These are phyloP conservation scores for Molorchus minor DNA, from an alignment of 2,888 invertebrate species.

Conservation along the genomic window DNA sequence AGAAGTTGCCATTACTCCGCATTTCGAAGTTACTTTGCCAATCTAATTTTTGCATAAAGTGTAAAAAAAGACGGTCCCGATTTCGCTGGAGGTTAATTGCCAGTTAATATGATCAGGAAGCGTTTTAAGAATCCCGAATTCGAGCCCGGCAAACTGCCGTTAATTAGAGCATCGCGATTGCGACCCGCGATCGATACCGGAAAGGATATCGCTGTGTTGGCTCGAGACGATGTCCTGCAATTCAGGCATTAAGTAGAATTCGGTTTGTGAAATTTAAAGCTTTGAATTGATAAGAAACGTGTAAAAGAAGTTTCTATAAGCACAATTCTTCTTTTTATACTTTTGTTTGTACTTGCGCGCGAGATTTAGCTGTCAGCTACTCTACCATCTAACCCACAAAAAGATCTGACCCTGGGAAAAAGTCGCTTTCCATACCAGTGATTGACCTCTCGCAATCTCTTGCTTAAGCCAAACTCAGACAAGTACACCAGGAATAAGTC, in stretches of 20 bases:
- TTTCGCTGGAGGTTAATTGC: background rate
- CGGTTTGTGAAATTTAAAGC: background rate
- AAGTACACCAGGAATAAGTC: too few relatives aligned
- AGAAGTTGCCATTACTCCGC: too few relatives aligned
- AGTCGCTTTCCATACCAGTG: too few relatives aligned
- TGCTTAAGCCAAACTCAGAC: too few relatives aligned
- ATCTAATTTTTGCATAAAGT: background rate
- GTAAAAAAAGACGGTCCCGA: background rate
- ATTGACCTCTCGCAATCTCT: too few relatives aligned
- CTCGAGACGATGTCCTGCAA: background rate
- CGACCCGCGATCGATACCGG: background rate
- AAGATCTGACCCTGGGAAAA: background rate
- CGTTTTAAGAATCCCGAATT: background rate
- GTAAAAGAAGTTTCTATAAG: background rate
- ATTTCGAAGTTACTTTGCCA: background rate
- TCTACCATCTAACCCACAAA: background rate
- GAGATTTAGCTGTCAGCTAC: background rate
- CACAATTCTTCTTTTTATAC: background rate
- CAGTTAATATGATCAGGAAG: background rate
- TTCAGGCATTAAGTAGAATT: background rate
- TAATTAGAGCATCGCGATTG: background rate
- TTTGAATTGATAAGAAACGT: background rate
- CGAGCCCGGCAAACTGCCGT: background rate
- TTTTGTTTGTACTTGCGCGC: background rate
- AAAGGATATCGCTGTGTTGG: background rate